Conservation (phyloP, 2,113 vertebrate genomes). For the Xenopus borealis region DNA sequence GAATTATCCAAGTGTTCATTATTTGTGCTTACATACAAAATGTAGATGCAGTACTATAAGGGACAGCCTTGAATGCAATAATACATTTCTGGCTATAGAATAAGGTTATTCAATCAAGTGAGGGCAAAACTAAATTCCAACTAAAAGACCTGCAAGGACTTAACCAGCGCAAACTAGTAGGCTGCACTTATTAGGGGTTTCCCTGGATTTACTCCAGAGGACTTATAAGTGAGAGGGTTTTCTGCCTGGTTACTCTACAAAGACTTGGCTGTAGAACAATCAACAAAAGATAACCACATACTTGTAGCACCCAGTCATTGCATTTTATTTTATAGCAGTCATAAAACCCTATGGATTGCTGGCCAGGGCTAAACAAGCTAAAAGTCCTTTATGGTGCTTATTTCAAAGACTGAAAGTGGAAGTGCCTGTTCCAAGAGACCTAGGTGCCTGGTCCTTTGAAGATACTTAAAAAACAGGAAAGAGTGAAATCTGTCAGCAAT, state of each 20-base stretch:
- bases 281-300: slow-evolving; percentile 8
- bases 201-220: not conserved
- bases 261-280: slow-evolving; percentile 16
- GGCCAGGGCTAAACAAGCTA: not conserved
- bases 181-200: no score
- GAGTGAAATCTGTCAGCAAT: slow-evolving; percentile 39
- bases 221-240: slow-evolving; percentile 16
- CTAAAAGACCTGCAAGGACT: not conserved
- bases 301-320: not conserved
- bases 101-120: no score
- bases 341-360: slow-evolving; percentile 8
- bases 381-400: not conserved
- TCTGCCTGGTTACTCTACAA: not conserved
- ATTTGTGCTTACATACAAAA: no score
- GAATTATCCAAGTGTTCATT: no score
- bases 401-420: slow-evolving; percentile 18
- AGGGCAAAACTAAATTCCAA: no score
- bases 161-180: no score
- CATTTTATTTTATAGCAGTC: slow-evolving; percentile 3
- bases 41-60: no score
- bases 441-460: slow-evolving; percentile 30
- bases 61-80: no score
- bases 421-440: not conserved
- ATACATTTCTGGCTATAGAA: no score
- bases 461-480: not conserved